A percentile compares a stretch with the other conserved stretches of the same genome.
phyloP scores from a whole-genome alignment of 1,140 invertebrate species.

The Eulimnadia texana region DNA sequence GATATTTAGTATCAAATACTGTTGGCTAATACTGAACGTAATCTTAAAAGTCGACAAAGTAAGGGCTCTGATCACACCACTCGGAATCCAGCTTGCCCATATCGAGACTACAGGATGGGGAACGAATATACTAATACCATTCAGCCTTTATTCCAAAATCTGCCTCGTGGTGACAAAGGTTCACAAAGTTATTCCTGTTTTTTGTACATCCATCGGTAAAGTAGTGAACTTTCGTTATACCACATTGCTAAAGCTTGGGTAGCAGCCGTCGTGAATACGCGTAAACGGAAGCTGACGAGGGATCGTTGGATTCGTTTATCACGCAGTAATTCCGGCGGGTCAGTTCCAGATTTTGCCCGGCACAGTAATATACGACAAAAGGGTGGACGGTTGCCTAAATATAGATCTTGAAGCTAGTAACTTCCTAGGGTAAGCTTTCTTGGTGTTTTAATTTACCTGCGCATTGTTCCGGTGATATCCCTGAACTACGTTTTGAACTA shows the following conservation, averaged over 20 bases:
- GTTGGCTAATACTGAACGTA: too few species aligned
- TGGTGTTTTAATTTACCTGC: background rate
- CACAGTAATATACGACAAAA: background rate
- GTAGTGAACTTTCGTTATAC: slow-evolving; percentile 14
- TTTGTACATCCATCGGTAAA: slow-evolving; percentile 26
- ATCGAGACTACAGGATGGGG: too few species aligned
- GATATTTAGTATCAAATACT: too few species aligned
- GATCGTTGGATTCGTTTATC: background rate
- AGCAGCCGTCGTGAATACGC: background rate
- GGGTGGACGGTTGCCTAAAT: background rate
- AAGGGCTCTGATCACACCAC: too few species aligned
- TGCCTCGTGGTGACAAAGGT: slow-evolving; percentile 23
- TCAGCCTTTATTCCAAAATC: slow-evolving; percentile 26
- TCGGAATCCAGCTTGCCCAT: too few species aligned
- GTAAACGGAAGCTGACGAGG: background rate
- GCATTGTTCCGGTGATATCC: background rate
- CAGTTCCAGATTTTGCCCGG: background rate
- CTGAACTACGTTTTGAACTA: background rate
- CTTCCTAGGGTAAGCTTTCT: background rate
- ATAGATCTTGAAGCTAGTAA: background rate
- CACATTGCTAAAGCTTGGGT: background rate
- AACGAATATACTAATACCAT: slow-evolving; percentile 25
- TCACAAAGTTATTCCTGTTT: slow-evolving; percentile 26
- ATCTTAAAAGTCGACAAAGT: too few species aligned
- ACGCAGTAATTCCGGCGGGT: background rate